phyloP scores from a whole-genome alignment of 2,113 vertebrate species.

The Prunella himalayana region DNA sequence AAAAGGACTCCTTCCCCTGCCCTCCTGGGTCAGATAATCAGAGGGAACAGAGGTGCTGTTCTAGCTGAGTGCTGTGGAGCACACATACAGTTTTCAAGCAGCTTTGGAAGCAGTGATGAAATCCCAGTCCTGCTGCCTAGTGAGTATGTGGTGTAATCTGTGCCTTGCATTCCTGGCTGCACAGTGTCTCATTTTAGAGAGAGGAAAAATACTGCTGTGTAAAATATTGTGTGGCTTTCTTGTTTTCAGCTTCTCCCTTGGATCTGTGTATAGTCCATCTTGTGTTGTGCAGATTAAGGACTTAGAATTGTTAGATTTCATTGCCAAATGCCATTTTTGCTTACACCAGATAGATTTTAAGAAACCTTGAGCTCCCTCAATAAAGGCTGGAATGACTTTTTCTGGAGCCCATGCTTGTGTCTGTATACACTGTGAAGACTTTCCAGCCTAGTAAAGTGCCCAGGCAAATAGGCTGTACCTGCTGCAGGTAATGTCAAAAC shows the following conservation, averaged over 20 bases:
- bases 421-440: not conserved
- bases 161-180: not conserved
- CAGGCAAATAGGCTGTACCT: not conserved
- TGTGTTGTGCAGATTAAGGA: not conserved
- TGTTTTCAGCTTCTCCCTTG: not conserved
- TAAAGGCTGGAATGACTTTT: not conserved
- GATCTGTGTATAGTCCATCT: not conserved
- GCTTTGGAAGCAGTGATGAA: not conserved
- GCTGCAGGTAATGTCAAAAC: not conserved
- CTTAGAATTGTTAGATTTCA: not conserved
- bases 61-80: not conserved
- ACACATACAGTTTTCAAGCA: not conserved
- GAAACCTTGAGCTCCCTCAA: not conserved
- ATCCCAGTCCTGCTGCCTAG: not conserved
- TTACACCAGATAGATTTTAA: not conserved
- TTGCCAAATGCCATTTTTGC: fast-evolving
- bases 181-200: not conserved
- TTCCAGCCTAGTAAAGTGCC: not conserved
- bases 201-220: not conserved
- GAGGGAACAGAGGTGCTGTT: not conserved
- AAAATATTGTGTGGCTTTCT: not conserved
- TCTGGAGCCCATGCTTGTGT: not conserved
- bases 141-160: fast-evolving
- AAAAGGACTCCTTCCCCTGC: not conserved
- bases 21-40: not conserved